Evolutionary conservation across 1,140 invertebrate genomes (phyloP).

Genomic region (Drosophila suzukii): DNA sequence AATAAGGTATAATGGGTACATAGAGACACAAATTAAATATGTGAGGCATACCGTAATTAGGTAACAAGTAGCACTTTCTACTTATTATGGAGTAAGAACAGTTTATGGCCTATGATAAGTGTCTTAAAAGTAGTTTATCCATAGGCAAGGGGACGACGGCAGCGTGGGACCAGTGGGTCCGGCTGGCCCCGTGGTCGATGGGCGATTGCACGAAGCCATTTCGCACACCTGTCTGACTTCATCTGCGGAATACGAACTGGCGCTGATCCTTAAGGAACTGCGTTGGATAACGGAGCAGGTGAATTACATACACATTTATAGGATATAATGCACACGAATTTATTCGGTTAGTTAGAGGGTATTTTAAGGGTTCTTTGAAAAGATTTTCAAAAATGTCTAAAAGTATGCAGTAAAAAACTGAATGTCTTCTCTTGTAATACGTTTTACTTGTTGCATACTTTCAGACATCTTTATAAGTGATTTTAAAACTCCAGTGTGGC

Average conservation of each 20-base stretch:
- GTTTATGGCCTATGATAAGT: too few species aligned
- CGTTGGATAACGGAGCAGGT: conserved; percentile 91
- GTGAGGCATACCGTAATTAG: too few species aligned
- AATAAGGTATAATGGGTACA: too few species aligned
- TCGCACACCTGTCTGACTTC: conserved; percentile 87
- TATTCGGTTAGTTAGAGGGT: too few species aligned
- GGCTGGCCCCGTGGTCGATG: conserved; percentile 73
- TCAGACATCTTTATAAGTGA: too few species aligned
- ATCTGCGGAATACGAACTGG: conserved; percentile 92
- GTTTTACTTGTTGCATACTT: too few species aligned
- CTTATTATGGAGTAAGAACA: neutral
- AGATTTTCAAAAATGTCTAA: neutral
- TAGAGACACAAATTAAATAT: neutral
- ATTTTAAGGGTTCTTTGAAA: too few species aligned
- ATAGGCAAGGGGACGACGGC: conserved; percentile 84
- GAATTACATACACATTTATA: neutral
- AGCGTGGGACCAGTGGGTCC: conserved; percentile 85
- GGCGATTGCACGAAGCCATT: conserved; percentile 82
- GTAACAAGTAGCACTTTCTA: neutral
- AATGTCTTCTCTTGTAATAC: too few species aligned
- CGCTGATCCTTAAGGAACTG: conserved; percentile 97
- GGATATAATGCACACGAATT: neutral
- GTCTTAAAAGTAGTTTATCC: neutral
- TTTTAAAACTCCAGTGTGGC: too few species aligned
- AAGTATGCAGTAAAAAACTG: neutral